These are phyloP conservation scores for Xerus rutilus DNA, from an alignment of 2,797 vertebrate species.

Conservation along the genomic window DNA sequence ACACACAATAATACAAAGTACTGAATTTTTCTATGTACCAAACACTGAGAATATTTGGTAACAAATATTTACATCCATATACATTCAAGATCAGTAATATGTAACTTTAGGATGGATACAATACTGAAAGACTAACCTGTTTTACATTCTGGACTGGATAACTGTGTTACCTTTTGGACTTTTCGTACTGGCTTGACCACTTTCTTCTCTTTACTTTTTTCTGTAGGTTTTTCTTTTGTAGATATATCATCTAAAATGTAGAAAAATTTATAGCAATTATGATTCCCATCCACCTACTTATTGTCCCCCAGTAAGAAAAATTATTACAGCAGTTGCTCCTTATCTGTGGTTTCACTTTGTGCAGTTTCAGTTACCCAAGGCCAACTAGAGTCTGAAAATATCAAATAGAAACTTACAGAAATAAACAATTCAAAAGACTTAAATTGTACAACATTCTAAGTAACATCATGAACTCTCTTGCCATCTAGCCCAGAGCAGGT, in stretches of 20 bases:
- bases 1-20: constrained; percentile 37
- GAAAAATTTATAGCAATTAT: constrained; percentile 46
- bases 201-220: constrained; percentile 87
- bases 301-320: constrained; percentile 4
- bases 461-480: not conserved
- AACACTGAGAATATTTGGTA: constrained; percentile 53
- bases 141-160: constrained; percentile 91
- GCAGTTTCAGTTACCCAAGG: not conserved
- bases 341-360: not conserved
- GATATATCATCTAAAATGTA: constrained; percentile 85
- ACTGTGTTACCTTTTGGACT: constrained; percentile 90
- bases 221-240: constrained; percentile 85
- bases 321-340: not conserved
- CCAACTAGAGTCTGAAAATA: not conserved
- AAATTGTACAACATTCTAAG: not conserved
- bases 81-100: not conserved
- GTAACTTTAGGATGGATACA: not conserved
- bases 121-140: constrained; percentile 88
- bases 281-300: not conserved
- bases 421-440: not conserved
- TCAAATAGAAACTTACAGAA: not conserved
- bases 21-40: constrained; percentile 18
- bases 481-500: not conserved
- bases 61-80: not conserved
- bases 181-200: constrained; percentile 91